These are phyloP conservation scores for Aix galericulata DNA, from an alignment of 2,113 vertebrate species.

Conservation along the genomic window DNA sequence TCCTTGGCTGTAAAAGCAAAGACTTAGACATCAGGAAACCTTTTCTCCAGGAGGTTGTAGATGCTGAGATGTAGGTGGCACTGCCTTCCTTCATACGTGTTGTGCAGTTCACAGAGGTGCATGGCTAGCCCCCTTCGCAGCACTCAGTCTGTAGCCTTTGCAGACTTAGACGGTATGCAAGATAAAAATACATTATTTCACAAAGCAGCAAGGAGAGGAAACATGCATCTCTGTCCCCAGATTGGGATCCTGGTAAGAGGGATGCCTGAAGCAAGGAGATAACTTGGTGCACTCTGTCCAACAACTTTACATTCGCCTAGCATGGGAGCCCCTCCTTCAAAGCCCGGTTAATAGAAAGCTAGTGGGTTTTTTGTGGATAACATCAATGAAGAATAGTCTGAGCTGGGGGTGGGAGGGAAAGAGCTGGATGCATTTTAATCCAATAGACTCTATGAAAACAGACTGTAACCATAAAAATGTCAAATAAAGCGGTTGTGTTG, in stretches of 20 bases:
- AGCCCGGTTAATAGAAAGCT: background rate
- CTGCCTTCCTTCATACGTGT: background rate
- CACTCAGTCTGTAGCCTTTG: background rate
- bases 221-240: background rate
- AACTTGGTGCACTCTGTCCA: background rate
- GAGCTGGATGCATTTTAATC: background rate
- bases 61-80: background rate
- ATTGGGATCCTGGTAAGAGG: background rate
- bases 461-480: slow-evolving; percentile 23
- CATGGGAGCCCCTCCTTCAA: background rate
- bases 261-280: background rate
- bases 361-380: background rate
- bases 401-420: background rate
- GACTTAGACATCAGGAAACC: background rate
- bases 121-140: accelerated
- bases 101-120: background rate
- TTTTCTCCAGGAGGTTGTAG: background rate
- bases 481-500: slow-evolving; percentile 8
- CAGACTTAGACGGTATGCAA: background rate
- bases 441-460: slow-evolving; percentile 11
- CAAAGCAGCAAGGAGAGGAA: background rate
- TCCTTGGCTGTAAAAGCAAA: background rate
- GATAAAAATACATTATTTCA: background rate
- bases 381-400: background rate
- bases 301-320: background rate